Percentiles rank a stretch among this genome's conserved stretches.
phyloP scores from a whole-genome alignment of 1,140 invertebrate genomes.

The Drosophila pruinosa region DNA sequence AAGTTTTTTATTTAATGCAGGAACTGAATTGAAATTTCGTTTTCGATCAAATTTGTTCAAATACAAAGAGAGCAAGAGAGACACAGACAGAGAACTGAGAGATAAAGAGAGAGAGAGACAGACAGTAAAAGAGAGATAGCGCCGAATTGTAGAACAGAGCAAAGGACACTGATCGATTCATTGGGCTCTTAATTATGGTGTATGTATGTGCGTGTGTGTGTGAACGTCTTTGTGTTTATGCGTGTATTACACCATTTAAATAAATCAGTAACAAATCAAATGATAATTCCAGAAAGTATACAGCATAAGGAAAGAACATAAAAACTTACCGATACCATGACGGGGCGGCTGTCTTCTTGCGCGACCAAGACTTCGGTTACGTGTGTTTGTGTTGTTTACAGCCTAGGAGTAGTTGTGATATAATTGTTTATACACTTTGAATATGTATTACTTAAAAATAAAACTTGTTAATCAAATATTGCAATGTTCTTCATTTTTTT shows the following conservation, averaged over 20 bases:
- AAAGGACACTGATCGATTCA: background rate
- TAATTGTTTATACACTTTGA: conserved; percentile 57
- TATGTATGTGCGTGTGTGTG: conserved; percentile 34
- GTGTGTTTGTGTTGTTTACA: conserved; percentile 83
- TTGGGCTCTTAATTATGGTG: background rate
- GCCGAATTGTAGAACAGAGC: conserved; percentile 2
- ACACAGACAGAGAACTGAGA: conserved; percentile 20
- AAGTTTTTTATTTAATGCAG: background rate
- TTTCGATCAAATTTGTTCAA: background rate
- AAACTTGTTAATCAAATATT: background rate
- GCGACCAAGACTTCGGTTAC: conserved; percentile 83
- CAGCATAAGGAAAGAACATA: conserved; percentile 5
- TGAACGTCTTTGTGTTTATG: conserved; percentile 19
- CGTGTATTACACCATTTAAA: conserved; percentile 26
- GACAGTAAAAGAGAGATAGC: background rate
- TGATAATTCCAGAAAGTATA: background rate
- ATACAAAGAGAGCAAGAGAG: conserved; percentile 11
- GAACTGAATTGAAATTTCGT: background rate
- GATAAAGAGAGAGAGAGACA: background rate
- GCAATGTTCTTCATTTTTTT: no score
- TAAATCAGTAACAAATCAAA: background rate
- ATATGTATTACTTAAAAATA: conserved; percentile 18
- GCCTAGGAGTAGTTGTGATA: conserved; percentile 75
- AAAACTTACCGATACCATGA: conserved; percentile 83
- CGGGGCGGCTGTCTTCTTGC: conserved; percentile 83